Conservation (phyloP, 2,113 vertebrate species). For the Phoxinus phoxinus region DNA sequence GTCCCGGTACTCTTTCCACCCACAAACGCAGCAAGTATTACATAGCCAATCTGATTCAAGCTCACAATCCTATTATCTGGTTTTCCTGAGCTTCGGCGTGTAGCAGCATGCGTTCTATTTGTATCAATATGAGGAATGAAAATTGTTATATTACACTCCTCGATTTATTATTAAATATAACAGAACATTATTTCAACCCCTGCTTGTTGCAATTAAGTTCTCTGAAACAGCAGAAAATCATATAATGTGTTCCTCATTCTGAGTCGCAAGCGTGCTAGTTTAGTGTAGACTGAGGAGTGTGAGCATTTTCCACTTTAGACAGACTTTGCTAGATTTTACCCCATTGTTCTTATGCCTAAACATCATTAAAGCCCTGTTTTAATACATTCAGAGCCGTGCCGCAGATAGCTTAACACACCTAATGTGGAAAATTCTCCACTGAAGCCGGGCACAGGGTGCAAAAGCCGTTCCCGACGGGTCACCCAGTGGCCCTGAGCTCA, state of each 20-base stretch:
- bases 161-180: conserved; percentile 35
- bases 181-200: conserved; percentile 1
- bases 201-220: conserved; percentile 18
- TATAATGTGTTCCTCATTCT: conserved; percentile 14
- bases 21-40: background rate
- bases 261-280: conserved; percentile 16
- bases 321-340: conserved; percentile 29
- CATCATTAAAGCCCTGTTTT: conserved; percentile 38
- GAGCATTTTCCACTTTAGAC: conserved; percentile 31
- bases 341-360: background rate
- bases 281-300: background rate
- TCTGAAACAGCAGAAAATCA: background rate
- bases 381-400: conserved; percentile 56
- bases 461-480: conserved; percentile 49
- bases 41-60: background rate
- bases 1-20: background rate
- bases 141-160: conserved; percentile 1
- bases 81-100: background rate
- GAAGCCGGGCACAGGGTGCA: conserved; percentile 3
- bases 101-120: conserved; percentile 21
- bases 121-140: conserved; percentile 26
- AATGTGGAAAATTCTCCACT: conserved; percentile 69
- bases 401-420: conserved; percentile 56
- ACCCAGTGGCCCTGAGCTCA: conserved; percentile 27
- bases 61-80: conserved; percentile 29